Base-by-base conservation (phyloP, 2,888 invertebrate species). In the Lycocerus yunnanus region DNA sequence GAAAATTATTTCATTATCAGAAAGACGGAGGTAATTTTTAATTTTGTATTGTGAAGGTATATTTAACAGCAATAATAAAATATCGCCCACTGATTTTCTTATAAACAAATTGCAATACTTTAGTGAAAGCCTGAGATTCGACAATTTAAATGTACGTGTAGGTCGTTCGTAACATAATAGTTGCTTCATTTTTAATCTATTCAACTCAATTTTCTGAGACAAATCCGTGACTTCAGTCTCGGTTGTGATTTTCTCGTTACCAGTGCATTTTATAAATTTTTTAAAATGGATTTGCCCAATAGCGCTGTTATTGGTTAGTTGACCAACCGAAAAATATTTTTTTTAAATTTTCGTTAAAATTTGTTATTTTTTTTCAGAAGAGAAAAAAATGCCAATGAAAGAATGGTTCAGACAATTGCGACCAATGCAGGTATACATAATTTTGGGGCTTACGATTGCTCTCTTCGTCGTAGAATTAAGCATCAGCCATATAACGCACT, bases 401-500 rank as follows among this genome's bases (percentile, higher is more conserved):
- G 92, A 93, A 84, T 92, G 93, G 90, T 89, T 94, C 75, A 90
- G 92, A 79, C 90, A 91, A 85, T 88, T 93, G 81, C 94, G 93
- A 78, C 94, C 95, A 58, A 89, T 93, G 27, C 94, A 94, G 78
- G 87, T 95, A 71, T 93, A 93, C 84, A 85, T 93, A 80, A 91
- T 96, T 71, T 88, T 96, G 79, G 88, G 91, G 79, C 88, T 96
- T 81, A 94, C 95, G 1, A 87, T 91, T 18, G 89, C 90, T 68
- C 94, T 94, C 82, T 97, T 97, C 88, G 87, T 94, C 79, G 92
- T 94, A 3, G 94, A 97, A 84, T 89, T 98, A 81, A 90, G 94
- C 79, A 92, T 95, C 9, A 96, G 97, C 76, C 95, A 98, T 86
- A 89, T 96, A 81, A 96, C 97, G 1, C 96, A 98, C 87, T 95